Conservation (phyloP, 1,140 invertebrate genomes). For the Asbolus verrucosus region DNA sequence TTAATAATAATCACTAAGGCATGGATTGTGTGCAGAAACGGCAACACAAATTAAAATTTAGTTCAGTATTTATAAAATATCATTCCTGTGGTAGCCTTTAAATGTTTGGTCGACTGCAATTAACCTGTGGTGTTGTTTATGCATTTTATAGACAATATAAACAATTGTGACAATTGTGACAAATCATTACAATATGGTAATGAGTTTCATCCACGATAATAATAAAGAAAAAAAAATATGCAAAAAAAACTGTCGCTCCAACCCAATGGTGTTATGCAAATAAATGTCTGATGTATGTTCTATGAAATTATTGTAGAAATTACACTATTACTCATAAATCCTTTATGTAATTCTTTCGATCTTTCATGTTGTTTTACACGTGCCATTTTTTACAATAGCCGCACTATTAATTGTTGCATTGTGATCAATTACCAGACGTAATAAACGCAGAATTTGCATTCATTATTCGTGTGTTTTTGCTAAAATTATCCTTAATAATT, state of each 20-base stretch:
- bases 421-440: not conserved
- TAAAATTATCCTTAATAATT: not conserved
- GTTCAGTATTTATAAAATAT: too few species aligned
- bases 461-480: slow-evolving; percentile 1
- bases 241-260: not conserved
- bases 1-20: too few species aligned
- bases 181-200: too few species aligned
- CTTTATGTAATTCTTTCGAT: slow-evolving; percentile 13
- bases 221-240: slow-evolving; percentile 1
- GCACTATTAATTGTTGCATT: slow-evolving; percentile 5
- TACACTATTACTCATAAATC: not conserved
- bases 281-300: not conserved
- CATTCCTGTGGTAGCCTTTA: too few species aligned
- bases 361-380: slow-evolving; percentile 14
- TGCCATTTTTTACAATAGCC: slow-evolving; percentile 10
- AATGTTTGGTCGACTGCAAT: too few species aligned
- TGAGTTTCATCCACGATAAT: too few species aligned
- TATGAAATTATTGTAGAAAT: slow-evolving; percentile 7
- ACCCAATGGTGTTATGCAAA: slow-evolving; percentile 10
- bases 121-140: too few species aligned
- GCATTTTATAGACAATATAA: too few species aligned
- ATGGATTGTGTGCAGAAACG: too few species aligned
- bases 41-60: too few species aligned
- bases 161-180: too few species aligned
- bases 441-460: slow-evolving; percentile 13